These are phyloP conservation scores for Nephrocerus scutellatus DNA, from an alignment of 2,888 invertebrate genomes.

Conservation along the genomic window DNA sequence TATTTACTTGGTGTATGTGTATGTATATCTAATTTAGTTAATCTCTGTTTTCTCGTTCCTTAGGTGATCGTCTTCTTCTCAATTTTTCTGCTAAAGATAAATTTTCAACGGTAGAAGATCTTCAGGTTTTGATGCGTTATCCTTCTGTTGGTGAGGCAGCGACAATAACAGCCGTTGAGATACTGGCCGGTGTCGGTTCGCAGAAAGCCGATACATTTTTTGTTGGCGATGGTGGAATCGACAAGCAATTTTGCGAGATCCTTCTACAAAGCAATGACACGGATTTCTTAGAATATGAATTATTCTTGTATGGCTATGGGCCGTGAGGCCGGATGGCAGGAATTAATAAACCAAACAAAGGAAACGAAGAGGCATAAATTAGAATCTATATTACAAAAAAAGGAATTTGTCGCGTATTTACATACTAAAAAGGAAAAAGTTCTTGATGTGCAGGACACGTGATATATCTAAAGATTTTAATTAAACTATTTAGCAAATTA, in stretches of 20 bases:
- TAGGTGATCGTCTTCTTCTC: conserved; percentile 36
- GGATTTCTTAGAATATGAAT: conserved; percentile 33
- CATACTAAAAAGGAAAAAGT: too few relatives aligned
- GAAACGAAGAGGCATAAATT: not conserved
- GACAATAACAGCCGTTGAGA: conserved; percentile 34
- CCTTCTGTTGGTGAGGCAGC: conserved; percentile 26
- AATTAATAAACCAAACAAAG: not conserved
- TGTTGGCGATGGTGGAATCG: conserved; percentile 34
- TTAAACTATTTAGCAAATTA: too few relatives aligned
- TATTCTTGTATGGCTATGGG: conserved; percentile 42
- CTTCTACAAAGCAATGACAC: conserved; percentile 35
- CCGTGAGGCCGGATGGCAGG: too few relatives aligned
- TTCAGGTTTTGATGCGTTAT: conserved; percentile 35
- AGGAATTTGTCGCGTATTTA: not conserved
- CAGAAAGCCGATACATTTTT: conserved; percentile 31
- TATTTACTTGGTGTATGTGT: not conserved
- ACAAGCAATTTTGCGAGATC: conserved; percentile 28
- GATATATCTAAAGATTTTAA: too few relatives aligned
- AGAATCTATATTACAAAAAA: not conserved
- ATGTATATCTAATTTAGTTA: not conserved
- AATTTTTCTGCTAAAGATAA: conserved; percentile 31
- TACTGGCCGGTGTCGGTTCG: conserved; percentile 34
- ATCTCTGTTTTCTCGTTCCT: conserved; percentile 3
- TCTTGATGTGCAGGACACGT: too few relatives aligned
- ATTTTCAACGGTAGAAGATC: conserved; percentile 31